A percentile compares a stretch with the other conserved stretches of the same genome.
Conservation (phyloP, 2,113 vertebrate species). For the Lepus americanus region DNA sequence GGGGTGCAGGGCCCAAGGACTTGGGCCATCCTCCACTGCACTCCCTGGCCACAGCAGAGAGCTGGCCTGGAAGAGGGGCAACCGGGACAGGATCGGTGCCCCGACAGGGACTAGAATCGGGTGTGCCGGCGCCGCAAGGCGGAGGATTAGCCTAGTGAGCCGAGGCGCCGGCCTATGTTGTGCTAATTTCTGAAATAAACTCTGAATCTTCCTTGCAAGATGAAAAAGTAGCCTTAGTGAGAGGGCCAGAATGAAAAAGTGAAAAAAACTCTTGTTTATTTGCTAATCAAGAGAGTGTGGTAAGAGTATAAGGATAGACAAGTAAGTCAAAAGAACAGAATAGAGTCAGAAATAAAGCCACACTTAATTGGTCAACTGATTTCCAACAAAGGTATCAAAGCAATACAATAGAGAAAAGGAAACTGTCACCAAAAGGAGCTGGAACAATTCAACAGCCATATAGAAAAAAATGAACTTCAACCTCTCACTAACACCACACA, state of each 20-base stretch:
- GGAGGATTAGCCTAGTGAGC: too few relatives aligned
- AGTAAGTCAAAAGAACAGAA: background rate
- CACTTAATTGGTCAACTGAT: constrained; percentile 23
- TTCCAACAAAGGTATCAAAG: background rate
- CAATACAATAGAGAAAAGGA: background rate
- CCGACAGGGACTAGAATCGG: too few relatives aligned
- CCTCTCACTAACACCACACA: background rate
- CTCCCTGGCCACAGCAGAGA: too few relatives aligned
- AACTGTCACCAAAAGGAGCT: background rate
- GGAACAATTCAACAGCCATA: background rate
- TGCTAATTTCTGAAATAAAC: constrained; percentile 39
- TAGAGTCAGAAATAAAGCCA: constrained; percentile 8
- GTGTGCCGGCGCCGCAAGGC: too few relatives aligned
- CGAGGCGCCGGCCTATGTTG: background rate
- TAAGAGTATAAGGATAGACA: background rate
- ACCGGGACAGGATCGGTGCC: too few relatives aligned
- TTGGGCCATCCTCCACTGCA: too few relatives aligned
- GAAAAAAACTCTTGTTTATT: background rate
- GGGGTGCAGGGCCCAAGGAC: too few relatives aligned
- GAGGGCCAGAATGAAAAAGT: background rate
- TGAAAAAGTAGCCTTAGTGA: background rate
- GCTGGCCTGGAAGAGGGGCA: too few relatives aligned
- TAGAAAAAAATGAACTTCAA: background rate
- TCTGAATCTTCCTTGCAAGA: background rate
- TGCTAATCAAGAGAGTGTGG: background rate